Conservation (phyloP, 1,140 invertebrate genomes). For the Pygmarrhopalites habei region DNA sequence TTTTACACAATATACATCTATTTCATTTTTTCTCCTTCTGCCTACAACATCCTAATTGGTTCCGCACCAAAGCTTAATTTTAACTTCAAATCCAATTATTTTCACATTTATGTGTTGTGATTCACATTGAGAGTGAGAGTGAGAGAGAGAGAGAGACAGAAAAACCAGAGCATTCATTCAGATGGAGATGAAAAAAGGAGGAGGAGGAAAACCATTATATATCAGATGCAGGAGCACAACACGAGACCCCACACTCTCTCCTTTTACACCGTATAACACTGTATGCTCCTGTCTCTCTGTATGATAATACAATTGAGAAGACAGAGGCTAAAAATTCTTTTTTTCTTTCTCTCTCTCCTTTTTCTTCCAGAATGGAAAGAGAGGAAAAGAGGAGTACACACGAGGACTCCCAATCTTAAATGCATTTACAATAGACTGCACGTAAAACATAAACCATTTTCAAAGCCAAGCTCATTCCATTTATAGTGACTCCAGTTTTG, state of each 20-base stretch:
- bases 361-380: too few species aligned
- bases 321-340: too few species aligned
- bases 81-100: conserved; percentile 34
- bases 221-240: too few species aligned
- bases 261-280: too few species aligned
- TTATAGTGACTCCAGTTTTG: background rate
- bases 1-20: too few species aligned
- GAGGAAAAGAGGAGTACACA: too few species aligned
- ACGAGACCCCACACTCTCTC: too few species aligned
- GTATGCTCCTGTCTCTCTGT: too few species aligned
- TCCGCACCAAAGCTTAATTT: conserved; percentile 32
- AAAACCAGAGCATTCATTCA: background rate
- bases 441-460: conserved; percentile 14
- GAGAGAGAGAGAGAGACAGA: background rate
- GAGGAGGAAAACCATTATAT: background rate
- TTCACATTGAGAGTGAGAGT: background rate
- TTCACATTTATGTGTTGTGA: conserved; percentile 15
- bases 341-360: too few species aligned
- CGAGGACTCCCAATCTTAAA: background rate
- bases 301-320: too few species aligned
- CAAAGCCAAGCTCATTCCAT: conserved; percentile 3
- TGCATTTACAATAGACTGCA: conserved; percentile 15
- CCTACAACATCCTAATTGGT: conserved; percentile 19
- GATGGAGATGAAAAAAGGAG: background rate
- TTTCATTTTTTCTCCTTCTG: conserved; percentile 17